These are phyloP conservation scores for Tuberolachnus salignus DNA, from an alignment of 2,888 invertebrate genomes.

Conservation along the genomic window DNA sequence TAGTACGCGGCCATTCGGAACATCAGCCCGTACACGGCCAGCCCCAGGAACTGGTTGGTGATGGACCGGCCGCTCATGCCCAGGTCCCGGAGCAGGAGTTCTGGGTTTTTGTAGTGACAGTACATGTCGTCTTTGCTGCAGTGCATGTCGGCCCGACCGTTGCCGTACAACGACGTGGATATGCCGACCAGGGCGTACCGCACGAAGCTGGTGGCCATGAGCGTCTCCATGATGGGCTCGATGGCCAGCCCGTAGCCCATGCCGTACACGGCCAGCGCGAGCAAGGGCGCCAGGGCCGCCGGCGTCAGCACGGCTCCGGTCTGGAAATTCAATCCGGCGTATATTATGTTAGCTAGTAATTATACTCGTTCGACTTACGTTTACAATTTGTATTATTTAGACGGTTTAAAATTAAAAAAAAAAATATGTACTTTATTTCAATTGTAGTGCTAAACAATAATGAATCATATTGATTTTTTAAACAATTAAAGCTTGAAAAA, in stretches of 20 bases:
- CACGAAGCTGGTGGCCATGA: constrained; percentile 70
- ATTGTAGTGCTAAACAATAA: too few species aligned
- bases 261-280: constrained; percentile 69
- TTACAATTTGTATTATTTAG: too few species aligned
- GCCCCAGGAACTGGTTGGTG: constrained; percentile 66
- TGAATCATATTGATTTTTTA: too few species aligned
- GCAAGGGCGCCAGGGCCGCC: constrained; percentile 66
- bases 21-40: constrained; percentile 6
- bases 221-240: constrained; percentile 65
- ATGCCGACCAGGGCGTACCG: constrained; percentile 73
- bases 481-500: too few species aligned
- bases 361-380: too few species aligned
- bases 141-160: constrained; percentile 68
- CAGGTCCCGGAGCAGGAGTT: constrained; percentile 70
- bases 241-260: constrained; percentile 69
- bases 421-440: too few species aligned
- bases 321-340: constrained; percentile 63
- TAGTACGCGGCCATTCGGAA: constrained; percentile 45
- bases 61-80: constrained; percentile 68
- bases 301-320: constrained; percentile 70
- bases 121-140: constrained; percentile 68
- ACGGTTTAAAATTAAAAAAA: too few species aligned
- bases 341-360: too few species aligned
- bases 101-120: constrained; percentile 67
- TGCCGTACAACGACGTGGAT: constrained; percentile 68